Evolutionary conservation across 2,888 invertebrate species (phyloP), one percentile per base, ranked within the genome.

Genomic region (Meloe dianella): DNA sequence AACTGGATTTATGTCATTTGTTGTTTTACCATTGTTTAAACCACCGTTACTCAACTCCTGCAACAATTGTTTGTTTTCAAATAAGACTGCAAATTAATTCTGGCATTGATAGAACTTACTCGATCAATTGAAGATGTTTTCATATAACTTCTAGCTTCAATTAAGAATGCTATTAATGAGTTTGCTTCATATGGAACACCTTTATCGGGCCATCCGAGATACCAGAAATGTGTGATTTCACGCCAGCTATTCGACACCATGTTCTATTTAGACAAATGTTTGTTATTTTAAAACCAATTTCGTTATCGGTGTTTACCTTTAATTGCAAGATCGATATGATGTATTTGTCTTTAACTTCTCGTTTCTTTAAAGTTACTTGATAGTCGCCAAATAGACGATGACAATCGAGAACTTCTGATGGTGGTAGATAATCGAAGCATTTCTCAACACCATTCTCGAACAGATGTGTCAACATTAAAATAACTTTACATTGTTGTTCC

Each of bases 161-260:
- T 89, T 54, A 97, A 86, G 85, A 96, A 94, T 62, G 95, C 93
- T 59, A 96, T 92, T 58, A 97, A 86, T 0, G 94, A 92, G 61
- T 92, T 90, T 61, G 91, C 91, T 77, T 96, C 95, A 8, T 89
- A 88, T 1, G 96, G 96, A 0, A 93, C 92, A 0, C 95, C 95
- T 70, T 91, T 90, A n/a, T 90, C 88, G 0, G 97, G 96, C 97
- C 97, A 97, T 51, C 87, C 87, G 79, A 94, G 90, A 85, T 95
- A 96, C 96, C 97, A 97, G 78, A 96, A 90, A 79, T 97, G 97
- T 0, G 91, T 93, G 63, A 97, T 88, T 82, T 97, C 96, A 56
- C 96, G 85, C 88, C 93, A 92, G 69, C 92, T 91, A 81, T 94
- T 93, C 57, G 92, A 92, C 72, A 90, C 88, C 83, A 92, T 85